phyloP scores from a whole-genome alignment of 2,113 vertebrate genomes.

The Dasyornis broadbenti region DNA sequence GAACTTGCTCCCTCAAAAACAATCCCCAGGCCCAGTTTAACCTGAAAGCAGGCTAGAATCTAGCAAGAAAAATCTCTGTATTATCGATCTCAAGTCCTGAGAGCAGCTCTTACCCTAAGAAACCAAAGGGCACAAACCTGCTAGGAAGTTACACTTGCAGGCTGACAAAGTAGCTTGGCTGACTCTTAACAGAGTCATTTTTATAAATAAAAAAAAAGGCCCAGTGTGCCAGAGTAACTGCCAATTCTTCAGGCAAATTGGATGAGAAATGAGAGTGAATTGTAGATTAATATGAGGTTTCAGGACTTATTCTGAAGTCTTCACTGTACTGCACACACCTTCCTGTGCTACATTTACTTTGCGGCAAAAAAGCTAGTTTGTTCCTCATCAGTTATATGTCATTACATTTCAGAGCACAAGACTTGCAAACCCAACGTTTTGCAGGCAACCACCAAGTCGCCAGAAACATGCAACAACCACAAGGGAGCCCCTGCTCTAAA shows the following conservation, averaged over 20 bases:
- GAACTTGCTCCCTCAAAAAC: neutral
- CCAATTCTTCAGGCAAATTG: neutral
- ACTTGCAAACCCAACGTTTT: neutral
- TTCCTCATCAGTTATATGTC: neutral
- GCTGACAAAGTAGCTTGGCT: neutral
- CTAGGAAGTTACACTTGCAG: fast-evolving
- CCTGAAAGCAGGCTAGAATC: neutral
- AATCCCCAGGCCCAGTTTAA: neutral
- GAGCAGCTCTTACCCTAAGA: neutral
- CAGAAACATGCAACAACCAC: neutral
- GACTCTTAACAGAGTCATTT: neutral
- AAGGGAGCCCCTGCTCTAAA: neutral
- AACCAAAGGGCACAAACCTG: neutral
- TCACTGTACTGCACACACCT: neutral
- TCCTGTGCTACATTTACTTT: neutral
- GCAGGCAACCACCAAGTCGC: neutral
- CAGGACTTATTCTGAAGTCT: neutral
- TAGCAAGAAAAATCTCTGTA: neutral
- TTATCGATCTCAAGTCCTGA: neutral
- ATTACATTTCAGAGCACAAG: neutral
- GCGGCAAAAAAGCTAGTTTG: neutral
- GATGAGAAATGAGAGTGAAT: neutral
- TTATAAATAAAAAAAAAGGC: neutral
- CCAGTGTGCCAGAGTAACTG: neutral
- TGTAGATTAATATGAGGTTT: neutral